A percentile compares a stretch with the other conserved stretches of the same genome.
phyloP scores from a whole-genome alignment of 2,797 vertebrate species.

The Gallirallus australis region DNA sequence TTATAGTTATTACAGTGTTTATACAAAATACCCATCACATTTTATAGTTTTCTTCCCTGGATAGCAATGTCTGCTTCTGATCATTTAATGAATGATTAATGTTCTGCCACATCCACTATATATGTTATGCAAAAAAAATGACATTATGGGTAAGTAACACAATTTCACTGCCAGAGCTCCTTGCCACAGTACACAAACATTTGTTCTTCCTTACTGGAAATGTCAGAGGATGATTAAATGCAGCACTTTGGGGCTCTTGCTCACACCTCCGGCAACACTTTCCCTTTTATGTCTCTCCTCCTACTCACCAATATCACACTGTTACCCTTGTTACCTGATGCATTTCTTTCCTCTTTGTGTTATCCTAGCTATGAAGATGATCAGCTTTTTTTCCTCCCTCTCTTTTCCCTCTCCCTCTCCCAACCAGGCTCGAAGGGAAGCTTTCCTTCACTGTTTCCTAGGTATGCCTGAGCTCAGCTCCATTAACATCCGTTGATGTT shows the following conservation, averaged over 20 bases:
- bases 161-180: not conserved
- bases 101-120: not conserved
- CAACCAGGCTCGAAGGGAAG: not conserved
- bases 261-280: not conserved
- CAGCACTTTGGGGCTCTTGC: not conserved
- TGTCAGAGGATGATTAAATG: slow-evolving; percentile 26
- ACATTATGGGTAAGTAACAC: not conserved
- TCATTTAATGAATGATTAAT: not conserved
- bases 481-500: not conserved
- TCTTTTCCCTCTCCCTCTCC: not conserved
- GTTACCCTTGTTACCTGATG: not conserved
- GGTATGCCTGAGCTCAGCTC: not conserved
- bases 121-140: too few species aligned
- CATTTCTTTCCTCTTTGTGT: not conserved
- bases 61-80: not conserved
- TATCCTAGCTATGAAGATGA: not conserved
- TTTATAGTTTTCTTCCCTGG: not conserved
- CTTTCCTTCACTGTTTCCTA: not conserved
- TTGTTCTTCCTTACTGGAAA: slow-evolving; percentile 37
- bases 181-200: slow-evolving; percentile 30
- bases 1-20: not conserved
- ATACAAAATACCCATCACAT: not conserved
- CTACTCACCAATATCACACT: not conserved
- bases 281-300: not conserved
- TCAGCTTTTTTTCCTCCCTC: not conserved